Conservation (phyloP, 2,113 vertebrate species). For the Heptranchias perlo region DNA sequence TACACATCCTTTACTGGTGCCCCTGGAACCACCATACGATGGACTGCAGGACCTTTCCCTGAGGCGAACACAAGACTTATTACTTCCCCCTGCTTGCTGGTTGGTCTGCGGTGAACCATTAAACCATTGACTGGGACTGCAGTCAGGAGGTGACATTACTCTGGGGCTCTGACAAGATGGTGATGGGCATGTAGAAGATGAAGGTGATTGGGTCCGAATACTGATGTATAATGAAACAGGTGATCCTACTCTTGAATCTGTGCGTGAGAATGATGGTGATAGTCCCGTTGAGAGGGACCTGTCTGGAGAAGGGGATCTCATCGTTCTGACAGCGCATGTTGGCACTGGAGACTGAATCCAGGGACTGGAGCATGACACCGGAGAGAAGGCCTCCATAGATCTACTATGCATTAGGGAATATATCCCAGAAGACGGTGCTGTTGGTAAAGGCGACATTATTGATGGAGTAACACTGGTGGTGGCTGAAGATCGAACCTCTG, state of each 20-base stretch:
- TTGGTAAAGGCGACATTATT: neutral
- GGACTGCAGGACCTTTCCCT: constrained; percentile 48
- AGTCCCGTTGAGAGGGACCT: constrained; percentile 66
- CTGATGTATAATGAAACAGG: constrained; percentile 53
- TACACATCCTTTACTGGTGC: constrained; percentile 43
- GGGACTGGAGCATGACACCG: neutral
- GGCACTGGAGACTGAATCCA: constrained; percentile 35
- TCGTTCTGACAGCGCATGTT: neutral
- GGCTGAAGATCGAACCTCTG: constrained; percentile 65
- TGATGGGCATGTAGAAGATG: constrained; percentile 46
- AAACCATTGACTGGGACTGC: no score
- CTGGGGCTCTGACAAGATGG: constrained; percentile 49
- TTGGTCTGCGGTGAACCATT: constrained; percentile 41
- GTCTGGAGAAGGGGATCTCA: constrained; percentile 48
- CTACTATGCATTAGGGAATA: neutral
- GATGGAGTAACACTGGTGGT: constrained; percentile 65
- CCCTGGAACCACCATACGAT: constrained; percentile 39
- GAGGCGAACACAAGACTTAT: constrained; percentile 44
- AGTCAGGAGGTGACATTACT: constrained; percentile 37
- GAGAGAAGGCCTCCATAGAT: neutral
- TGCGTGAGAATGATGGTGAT: constrained; percentile 53
- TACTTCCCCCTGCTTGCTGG: constrained; percentile 41
- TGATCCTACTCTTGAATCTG: constrained; percentile 40
- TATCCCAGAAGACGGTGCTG: constrained; percentile 37
- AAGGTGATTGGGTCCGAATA: constrained; percentile 49